Percentiles rank a stretch among this genome's conserved stretches.
phyloP scores from a whole-genome alignment of 2,113 vertebrate species.

The Apodemus sylvaticus region DNA sequence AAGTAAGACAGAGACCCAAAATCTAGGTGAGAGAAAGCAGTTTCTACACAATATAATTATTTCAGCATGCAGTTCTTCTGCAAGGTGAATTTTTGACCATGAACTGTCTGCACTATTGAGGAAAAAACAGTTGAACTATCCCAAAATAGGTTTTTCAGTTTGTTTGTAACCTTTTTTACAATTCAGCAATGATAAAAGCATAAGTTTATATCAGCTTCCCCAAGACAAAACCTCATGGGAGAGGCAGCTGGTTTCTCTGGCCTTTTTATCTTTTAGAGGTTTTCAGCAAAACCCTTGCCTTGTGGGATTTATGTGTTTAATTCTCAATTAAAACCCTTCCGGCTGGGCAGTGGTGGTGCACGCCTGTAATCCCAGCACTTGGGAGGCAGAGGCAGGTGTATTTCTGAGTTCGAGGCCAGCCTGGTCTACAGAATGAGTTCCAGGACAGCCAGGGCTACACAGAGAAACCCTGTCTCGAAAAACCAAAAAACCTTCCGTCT shows the following conservation, averaged over 20 bases:
- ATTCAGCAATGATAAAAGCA: not conserved
- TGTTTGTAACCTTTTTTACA: not conserved
- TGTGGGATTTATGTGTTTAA: not conserved
- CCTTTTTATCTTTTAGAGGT: not conserved
- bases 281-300: not conserved
- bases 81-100: not conserved
- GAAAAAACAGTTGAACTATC: not conserved
- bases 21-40: not conserved
- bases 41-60: not conserved
- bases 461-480: too few species aligned
- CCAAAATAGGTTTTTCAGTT: not conserved
- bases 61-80: not conserved
- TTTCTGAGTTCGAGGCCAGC: too few species aligned
- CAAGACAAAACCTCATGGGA: not conserved
- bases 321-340: not conserved
- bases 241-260: not conserved
- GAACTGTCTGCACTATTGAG: not conserved
- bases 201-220: constrained; percentile 36
- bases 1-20: not conserved
- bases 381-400: too few species aligned
- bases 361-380: too few species aligned
- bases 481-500: not conserved
- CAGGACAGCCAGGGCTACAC: too few species aligned
- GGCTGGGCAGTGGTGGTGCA: too few species aligned
- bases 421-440: too few species aligned